Conservation (phyloP, 2,888 invertebrate genomes). For the Lymantria monacha region DNA sequence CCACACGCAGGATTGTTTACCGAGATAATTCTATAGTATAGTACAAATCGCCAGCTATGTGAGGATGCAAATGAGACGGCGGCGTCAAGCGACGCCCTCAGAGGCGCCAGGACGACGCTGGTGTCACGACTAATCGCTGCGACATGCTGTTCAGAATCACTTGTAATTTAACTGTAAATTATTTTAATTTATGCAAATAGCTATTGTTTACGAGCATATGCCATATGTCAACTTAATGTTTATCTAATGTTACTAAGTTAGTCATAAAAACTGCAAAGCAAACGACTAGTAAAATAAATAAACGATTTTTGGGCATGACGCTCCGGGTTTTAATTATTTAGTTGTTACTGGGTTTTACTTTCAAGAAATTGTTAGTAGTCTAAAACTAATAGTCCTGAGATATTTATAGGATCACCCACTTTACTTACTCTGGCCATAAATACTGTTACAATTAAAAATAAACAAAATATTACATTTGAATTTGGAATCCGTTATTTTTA, state of each 20-base stretch:
- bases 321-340: too few species aligned
- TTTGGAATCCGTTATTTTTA: too few species aligned
- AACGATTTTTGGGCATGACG: too few species aligned
- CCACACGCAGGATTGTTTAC: slow-evolving; percentile 22
- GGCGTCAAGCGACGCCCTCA: slow-evolving; percentile 35
- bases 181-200: slow-evolving; percentile 18
- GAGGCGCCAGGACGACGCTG: slow-evolving; percentile 46
- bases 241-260: neutral
- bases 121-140: slow-evolving; percentile 46
- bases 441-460: too few species aligned
- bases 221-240: neutral
- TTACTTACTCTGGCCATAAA: too few species aligned
- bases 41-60: slow-evolving; percentile 44
- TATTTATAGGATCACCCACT: too few species aligned
- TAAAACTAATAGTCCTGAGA: too few species aligned
- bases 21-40: slow-evolving; percentile 7
- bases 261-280: too few species aligned
- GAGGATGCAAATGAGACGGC: slow-evolving; percentile 66
- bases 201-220: neutral
- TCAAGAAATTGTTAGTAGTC: too few species aligned
- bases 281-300: too few species aligned
- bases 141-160: slow-evolving; percentile 28
- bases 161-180: slow-evolving; percentile 29
- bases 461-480: too few species aligned
- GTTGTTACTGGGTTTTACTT: too few species aligned